phyloP scores from a whole-genome alignment of 2,888 invertebrate genomes.

The Amphipyra berbera region DNA sequence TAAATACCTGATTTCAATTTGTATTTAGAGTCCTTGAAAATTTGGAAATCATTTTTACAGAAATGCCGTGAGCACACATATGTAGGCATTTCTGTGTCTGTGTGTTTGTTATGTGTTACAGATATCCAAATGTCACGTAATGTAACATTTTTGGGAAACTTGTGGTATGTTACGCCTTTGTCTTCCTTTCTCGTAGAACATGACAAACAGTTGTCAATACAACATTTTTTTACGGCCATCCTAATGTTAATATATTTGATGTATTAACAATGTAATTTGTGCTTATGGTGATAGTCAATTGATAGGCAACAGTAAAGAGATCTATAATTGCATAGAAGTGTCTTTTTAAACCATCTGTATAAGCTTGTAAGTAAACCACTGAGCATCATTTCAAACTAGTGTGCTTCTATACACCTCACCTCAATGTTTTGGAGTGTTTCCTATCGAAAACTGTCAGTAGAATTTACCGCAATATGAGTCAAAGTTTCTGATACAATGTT shows the following conservation, averaged over 20 bases:
- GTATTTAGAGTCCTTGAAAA: constrained; percentile 92
- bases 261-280: constrained; percentile 39
- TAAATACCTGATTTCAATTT: constrained; percentile 90
- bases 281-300: constrained; percentile 14
- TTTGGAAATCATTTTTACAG: constrained; percentile 92
- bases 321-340: not conserved
- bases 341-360: no score
- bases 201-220: constrained; percentile 91
- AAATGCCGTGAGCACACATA: constrained; percentile 94
- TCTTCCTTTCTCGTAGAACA: constrained; percentile 91
- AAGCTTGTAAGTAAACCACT: no score
- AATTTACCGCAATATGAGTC: no score
- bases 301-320: constrained; percentile 16
- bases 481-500: no score
- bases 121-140: constrained; percentile 91
- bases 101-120: constrained; percentile 89
- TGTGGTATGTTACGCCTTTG: constrained; percentile 93
- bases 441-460: no score
- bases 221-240: constrained; percentile 92
- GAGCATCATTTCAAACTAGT: constrained; percentile 18
- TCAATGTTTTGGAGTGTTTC: no score
- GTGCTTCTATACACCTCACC: not conserved
- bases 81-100: constrained; percentile 88
- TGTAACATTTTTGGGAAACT: constrained; percentile 91
- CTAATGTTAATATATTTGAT: constrained; percentile 65